Evolutionary conservation across 2,113 vertebrate genomes (phyloP).

Genomic region (Trochalopteron elliotii): DNA sequence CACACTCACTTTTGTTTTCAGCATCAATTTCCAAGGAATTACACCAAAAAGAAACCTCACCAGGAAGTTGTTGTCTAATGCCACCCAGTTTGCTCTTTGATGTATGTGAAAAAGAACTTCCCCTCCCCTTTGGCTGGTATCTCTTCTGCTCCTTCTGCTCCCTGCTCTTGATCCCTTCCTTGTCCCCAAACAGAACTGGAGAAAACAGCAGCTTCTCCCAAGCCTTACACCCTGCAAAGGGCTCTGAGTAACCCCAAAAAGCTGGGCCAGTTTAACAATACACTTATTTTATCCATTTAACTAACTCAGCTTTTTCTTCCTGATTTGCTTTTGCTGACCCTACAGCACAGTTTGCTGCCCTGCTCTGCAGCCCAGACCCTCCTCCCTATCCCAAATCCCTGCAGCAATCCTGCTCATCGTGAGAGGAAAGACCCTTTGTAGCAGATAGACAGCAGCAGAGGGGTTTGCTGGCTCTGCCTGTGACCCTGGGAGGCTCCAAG

Average conservation of each 20-base stretch:
- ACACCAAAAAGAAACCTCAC: not conserved
- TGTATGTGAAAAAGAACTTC: not conserved
- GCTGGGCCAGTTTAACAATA: not conserved
- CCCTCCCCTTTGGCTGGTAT: not conserved
- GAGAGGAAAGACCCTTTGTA: not conserved
- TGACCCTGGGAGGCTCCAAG: not conserved
- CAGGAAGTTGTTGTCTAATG: not conserved
- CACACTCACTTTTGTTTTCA: not conserved
- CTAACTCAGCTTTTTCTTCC: not conserved
- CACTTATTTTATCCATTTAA: not conserved
- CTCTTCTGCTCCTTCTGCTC: not conserved
- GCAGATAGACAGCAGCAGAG: not conserved
- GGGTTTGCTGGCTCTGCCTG: not conserved
- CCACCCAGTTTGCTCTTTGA: not conserved
- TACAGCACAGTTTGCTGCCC: not conserved
- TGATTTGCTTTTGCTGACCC: not conserved
- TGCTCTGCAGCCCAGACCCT: not conserved
- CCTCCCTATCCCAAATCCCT: not conserved
- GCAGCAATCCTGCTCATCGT: not conserved
- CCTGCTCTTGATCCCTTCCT: not conserved
- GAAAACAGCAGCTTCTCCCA: not conserved
- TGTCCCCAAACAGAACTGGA: not conserved
- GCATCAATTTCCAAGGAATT: not conserved
- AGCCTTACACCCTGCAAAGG: not conserved
- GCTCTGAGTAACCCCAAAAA: not conserved